Evolutionary conservation across 1,140 invertebrate species (phyloP).

Genomic region (Heliconius melpomene): DNA sequence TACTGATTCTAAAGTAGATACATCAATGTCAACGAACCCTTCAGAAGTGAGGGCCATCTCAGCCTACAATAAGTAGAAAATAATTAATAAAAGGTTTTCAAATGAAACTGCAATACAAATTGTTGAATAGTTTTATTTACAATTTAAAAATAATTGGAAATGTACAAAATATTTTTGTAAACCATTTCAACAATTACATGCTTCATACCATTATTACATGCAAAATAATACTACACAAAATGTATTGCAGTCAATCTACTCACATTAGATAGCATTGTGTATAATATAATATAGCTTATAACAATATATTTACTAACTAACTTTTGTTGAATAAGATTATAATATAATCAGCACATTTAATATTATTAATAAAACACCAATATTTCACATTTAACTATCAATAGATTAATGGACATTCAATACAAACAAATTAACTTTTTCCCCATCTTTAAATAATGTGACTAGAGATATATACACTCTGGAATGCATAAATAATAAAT

Average conservation of each 20-base stretch:
- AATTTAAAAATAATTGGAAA: constrained; percentile 52
- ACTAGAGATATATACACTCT: constrained; percentile 40
- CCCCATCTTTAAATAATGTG: constrained; percentile 23
- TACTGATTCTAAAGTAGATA: constrained; percentile 93
- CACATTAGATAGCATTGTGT: constrained; percentile 21
- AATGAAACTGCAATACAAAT: constrained; percentile 82
- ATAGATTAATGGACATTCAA: constrained; percentile 13
- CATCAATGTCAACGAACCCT: constrained; percentile 95
- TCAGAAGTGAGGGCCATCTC: constrained; percentile 96
- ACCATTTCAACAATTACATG: constrained; percentile 47
- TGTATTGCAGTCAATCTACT: constrained; percentile 75
- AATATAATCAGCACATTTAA: constrained; percentile 4
- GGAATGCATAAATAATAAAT: constrained; percentile 24
- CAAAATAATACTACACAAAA: constrained; percentile 63
- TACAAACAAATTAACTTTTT: neutral
- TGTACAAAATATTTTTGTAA: constrained; percentile 54
- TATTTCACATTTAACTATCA: neutral
- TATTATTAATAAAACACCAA: neutral
- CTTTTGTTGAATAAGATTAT: neutral
- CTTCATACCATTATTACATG: constrained; percentile 58
- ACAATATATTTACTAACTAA: constrained; percentile 16
- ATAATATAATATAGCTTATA: neutral
- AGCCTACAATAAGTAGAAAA: constrained; percentile 84
- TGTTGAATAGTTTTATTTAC: constrained; percentile 71
- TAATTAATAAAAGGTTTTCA: constrained; percentile 48